Conservation (phyloP, 2,888 invertebrate species). For the Leucoma salicis region DNA sequence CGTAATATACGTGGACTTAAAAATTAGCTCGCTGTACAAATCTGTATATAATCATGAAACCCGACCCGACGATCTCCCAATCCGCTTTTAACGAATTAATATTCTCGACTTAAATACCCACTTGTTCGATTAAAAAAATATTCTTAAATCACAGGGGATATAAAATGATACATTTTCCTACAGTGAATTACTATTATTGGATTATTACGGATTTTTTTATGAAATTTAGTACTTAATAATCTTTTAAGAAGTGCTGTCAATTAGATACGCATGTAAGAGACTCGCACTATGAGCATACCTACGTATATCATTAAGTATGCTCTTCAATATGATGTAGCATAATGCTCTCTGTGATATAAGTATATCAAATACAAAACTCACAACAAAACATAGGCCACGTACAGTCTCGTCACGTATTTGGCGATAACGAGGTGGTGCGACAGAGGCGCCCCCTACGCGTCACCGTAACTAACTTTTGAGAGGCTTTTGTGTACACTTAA, state of each 20-base stretch:
- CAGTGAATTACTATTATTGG: too few species aligned
- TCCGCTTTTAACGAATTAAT: conserved; percentile 29
- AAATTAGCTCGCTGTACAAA: conserved; percentile 4
- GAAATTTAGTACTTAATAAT: too few species aligned
- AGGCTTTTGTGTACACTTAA: conserved; percentile 1
- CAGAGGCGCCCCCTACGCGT: conserved; percentile 42
- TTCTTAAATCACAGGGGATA: neutral
- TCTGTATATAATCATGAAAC: conserved; percentile 18
- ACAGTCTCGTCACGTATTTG: conserved; percentile 46
- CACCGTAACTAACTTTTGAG: conserved; percentile 23
- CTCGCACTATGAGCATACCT: too few species aligned
- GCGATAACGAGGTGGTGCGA: conserved; percentile 53
- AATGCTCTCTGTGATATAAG: neutral
- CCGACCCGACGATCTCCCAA: conserved; percentile 16
- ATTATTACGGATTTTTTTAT: too few species aligned
- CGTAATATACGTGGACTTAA: too few species aligned
- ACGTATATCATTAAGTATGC: too few species aligned
- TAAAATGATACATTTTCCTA: too few species aligned
- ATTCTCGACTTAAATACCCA: conserved; percentile 13
- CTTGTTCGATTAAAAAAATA: neutral
- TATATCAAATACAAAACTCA: conserved; percentile 14
- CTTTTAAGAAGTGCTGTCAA: too few species aligned
- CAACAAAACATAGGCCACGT: conserved; percentile 28
- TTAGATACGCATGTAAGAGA: too few species aligned
- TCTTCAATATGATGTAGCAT: neutral